Evolutionary conservation across 2,888 invertebrate genomes (phyloP), one percentile per base, ranked within the genome.

Genomic region (Dugesia japonica): DNA sequence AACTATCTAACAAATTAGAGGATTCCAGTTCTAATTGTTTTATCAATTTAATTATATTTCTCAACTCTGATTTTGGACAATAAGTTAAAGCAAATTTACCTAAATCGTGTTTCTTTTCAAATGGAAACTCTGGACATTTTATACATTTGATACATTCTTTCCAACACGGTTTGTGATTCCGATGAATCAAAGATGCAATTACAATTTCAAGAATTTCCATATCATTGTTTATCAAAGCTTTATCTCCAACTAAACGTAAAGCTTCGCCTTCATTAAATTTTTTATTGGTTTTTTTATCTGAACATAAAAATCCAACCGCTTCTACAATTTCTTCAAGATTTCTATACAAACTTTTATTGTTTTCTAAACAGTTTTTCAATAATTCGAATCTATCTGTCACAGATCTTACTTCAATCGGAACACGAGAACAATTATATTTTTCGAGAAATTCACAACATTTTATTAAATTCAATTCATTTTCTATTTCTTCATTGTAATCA

Each of bases 211-310:
- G 23, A 27, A 31, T 71, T 28, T 23, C 28, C 17, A 76, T 26
- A 28, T 76, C 76, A 27, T 76, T 27, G n/a, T 73, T 27, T 13
- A 26, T 1, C 26, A 76, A 20, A 4, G 76, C 71, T 28, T 71
- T 71, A 4, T 76, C 20, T 1, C 27, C 76, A 1, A 76, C 31
- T 31, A 76, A 28, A 7, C 76, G 72, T 4, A 76, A 28, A 20
- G 76, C 76, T 31, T 76, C 76, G 1, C 76, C 76, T 33, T 75
- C 56, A 23, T 56, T n/a, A n/a, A 20, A 56, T 56, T 56, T 56
- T 56, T n/a, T 56, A 56, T 56, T 23, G 56, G 56, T 20, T 13
- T 13, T 56, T n/a, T 23, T 56, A 20, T 56, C 56, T 4, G n/a
- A n/a, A 23, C 7, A n/a, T n/a, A 56, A 56, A 56, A 56, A 56